A percentile compares a stretch with the other conserved stretches of the same genome.
phyloP scores from a whole-genome alignment of 1,140 invertebrate genomes.

The Venustaconcha ellipsiformis region DNA sequence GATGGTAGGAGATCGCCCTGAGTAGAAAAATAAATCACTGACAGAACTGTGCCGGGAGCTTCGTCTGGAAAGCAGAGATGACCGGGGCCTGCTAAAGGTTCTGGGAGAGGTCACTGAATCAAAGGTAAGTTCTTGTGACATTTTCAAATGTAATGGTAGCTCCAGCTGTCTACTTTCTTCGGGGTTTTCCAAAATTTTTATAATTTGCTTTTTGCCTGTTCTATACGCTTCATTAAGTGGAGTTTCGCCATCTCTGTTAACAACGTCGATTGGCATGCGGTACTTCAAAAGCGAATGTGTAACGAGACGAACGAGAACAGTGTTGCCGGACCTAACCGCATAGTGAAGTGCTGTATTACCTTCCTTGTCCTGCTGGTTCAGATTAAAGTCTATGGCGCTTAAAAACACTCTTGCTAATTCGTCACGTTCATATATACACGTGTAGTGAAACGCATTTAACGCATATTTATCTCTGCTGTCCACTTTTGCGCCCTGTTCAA shows the following conservation, averaged over 20 bases:
- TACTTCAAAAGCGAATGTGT: slow-evolving; percentile 42
- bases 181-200: slow-evolving; percentile 13
- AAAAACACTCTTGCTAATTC: slow-evolving; percentile 53
- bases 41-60: slow-evolving; percentile 15
- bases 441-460: slow-evolving; percentile 62
- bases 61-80: slow-evolving; percentile 4
- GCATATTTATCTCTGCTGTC: slow-evolving; percentile 45
- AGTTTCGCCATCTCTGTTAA: slow-evolving; percentile 44
- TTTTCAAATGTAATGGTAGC: too few species aligned
- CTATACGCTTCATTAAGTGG: slow-evolving; percentile 41
- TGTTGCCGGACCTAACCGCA: slow-evolving; percentile 49
- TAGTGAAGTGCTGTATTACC: slow-evolving; percentile 64
- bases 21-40: not conserved
- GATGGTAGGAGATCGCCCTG: slow-evolving; percentile 1
- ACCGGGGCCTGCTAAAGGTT: slow-evolving; percentile 6
- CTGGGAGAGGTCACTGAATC: too few species aligned
- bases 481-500: slow-evolving; percentile 59
- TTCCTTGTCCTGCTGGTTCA: slow-evolving; percentile 44
- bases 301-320: slow-evolving; percentile 40
- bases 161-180: not conserved
- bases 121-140: too few species aligned
- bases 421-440: slow-evolving; percentile 51
- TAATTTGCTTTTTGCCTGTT: slow-evolving; percentile 22
- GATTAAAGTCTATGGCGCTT: slow-evolving; percentile 57
- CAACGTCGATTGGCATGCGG: slow-evolving; percentile 34